Conservation (phyloP, 2,797 vertebrate species). For the Allochrocebus solatus region DNA sequence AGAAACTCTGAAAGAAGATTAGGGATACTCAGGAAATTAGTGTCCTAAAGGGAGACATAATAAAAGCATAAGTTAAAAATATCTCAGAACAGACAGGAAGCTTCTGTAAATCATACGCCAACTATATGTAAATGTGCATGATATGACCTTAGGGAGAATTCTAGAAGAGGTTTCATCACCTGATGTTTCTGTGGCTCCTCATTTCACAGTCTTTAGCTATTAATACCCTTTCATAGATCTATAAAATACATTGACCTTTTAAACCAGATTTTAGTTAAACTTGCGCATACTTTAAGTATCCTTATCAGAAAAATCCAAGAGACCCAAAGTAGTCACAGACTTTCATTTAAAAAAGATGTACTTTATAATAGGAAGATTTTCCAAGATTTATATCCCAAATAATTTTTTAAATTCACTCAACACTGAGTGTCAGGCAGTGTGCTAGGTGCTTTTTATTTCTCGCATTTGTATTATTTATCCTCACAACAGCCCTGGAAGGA, state of each 20-base stretch:
- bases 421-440: not conserved
- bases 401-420: not conserved
- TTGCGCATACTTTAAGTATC: not conserved
- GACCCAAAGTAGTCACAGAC: not conserved
- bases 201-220: conserved; percentile 43
- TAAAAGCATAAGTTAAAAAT: conserved; percentile 65
- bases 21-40: conserved; percentile 50
- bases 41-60: conserved; percentile 52
- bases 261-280: conserved; percentile 54
- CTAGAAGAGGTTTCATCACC: conserved; percentile 19
- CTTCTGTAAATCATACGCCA: conserved; percentile 53
- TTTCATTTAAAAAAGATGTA: not conserved
- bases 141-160: conserved; percentile 28
- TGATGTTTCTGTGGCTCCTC: conserved; percentile 28
- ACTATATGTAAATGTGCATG: conserved; percentile 46
- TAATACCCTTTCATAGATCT: conserved; percentile 26
- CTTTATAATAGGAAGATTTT: not conserved
- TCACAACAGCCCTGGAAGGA: not conserved
- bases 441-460: not conserved
- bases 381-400: not conserved
- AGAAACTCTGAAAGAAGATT: conserved; percentile 49
- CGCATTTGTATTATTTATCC: not conserved
- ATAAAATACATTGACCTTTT: conserved; percentile 59
- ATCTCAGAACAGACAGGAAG: conserved; percentile 57
- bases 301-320: conserved; percentile 35